A percentile compares a stretch with the other conserved stretches of the same genome.
These are phyloP conservation scores for Orcinus orca DNA, from an alignment of 2,113 vertebrate species.

Conservation along the genomic window DNA sequence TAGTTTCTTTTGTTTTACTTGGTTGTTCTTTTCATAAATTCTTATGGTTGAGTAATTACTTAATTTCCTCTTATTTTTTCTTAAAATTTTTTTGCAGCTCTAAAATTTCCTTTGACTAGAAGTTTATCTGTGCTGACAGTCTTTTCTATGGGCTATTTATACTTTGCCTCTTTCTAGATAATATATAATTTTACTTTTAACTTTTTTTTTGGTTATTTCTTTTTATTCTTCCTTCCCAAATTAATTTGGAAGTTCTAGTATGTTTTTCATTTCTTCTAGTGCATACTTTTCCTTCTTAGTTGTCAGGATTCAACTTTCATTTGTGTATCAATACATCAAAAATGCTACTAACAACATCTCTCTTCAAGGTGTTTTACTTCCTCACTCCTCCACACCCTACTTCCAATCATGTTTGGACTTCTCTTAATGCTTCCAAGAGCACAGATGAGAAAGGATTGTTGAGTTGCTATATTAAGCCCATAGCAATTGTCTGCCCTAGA, in stretches of 20 bases:
- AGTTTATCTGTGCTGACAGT: background rate
- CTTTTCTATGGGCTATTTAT: background rate
- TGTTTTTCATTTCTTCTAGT: background rate
- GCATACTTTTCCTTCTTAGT: background rate
- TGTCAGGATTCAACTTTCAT: background rate
- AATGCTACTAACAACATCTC: background rate
- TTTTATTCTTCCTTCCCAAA: background rate
- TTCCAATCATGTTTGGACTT: background rate
- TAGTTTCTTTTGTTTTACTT: background rate
- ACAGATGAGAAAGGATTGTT: background rate
- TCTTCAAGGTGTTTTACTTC: background rate
- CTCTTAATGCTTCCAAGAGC: background rate
- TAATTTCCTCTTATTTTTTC: background rate
- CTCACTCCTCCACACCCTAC: background rate
- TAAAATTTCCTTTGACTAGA: conserved; percentile 10
- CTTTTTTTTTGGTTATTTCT: background rate
- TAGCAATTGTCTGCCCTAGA: background rate
- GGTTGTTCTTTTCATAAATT: background rate
- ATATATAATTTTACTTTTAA: background rate
- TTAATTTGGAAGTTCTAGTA: background rate
- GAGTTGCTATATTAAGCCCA: background rate
- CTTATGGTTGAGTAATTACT: background rate
- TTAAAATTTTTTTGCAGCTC: background rate
- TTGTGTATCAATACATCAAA: background rate
- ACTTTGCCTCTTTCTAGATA: background rate